These are phyloP conservation scores for Sebastes steindachneri DNA, from an alignment of 2,797 vertebrate species.

Conservation along the genomic window DNA sequence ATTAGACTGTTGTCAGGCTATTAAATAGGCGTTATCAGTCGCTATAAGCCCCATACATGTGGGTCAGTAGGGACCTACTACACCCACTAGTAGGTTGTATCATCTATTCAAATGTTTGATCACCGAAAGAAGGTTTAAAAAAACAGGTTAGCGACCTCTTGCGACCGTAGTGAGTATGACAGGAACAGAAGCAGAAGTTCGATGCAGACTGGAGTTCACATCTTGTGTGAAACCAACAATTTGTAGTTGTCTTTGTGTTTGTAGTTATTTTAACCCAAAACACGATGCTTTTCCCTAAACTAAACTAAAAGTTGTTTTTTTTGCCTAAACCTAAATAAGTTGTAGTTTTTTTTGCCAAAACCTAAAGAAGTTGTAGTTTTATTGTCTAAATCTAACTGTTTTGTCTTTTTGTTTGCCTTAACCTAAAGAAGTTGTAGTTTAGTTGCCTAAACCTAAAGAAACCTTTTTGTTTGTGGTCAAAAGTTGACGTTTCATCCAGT, in stretches of 20 bases:
- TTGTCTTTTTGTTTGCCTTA: no score
- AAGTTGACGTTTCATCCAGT: neutral
- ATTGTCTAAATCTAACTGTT: no score
- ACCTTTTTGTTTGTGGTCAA: no score
- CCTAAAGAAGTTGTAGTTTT: no score
- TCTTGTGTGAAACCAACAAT: no score
- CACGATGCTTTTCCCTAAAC: neutral
- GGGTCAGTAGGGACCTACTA: neutral
- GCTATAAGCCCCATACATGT: neutral
- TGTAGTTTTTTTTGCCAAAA: no score
- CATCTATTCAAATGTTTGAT: no score
- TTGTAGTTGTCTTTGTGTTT: no score
- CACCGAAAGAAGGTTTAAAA: accelerated
- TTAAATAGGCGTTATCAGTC: neutral
- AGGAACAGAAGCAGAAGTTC: neutral
- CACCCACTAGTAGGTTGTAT: neutral
- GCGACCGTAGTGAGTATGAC: accelerated
- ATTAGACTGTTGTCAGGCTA: neutral
- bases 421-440: neutral
- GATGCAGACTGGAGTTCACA: no score
- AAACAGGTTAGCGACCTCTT: accelerated
- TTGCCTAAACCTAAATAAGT: no score
- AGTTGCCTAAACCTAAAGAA: no score
- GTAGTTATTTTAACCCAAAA: no score
- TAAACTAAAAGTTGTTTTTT: neutral